Evolutionary conservation across 2,113 vertebrate genomes (phyloP).

Genomic region (Recurvirostra avosetta): DNA sequence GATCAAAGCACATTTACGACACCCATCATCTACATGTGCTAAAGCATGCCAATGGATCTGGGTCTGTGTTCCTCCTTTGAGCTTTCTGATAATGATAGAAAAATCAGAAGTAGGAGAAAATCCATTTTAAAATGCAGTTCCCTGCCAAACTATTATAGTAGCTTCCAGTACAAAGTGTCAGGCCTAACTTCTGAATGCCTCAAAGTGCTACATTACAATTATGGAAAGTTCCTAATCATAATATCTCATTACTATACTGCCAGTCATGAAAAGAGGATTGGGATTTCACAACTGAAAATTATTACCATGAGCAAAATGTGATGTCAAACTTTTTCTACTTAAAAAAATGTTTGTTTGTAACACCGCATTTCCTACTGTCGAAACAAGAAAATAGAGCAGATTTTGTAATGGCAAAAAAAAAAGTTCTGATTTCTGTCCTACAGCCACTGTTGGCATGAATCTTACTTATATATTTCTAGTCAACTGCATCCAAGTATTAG

Average conservation of each 20-base stretch:
- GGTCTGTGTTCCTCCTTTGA: neutral
- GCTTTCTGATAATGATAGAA: neutral
- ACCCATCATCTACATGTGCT: rapidly evolving
- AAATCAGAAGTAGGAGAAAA: neutral
- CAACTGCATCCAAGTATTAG: neutral
- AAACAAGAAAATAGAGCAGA: neutral
- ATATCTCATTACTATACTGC: neutral
- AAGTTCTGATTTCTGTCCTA: neutral
- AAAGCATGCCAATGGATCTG: neutral
- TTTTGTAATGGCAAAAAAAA: neutral
- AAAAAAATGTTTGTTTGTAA: neutral
- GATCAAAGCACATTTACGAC: neutral
- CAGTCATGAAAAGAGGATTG: neutral
- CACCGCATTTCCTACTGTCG: neutral
- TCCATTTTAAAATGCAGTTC: neutral
- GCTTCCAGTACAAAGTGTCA: neutral
- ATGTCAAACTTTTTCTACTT: neutral
- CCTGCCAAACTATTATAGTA: neutral
- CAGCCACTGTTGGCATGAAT: neutral
- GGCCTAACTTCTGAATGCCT: neutral
- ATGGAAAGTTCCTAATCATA: neutral
- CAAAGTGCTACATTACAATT: neutral
- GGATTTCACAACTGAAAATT: neutral
- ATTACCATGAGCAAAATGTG: neutral
- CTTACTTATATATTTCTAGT: neutral